A percentile compares a stretch with the other conserved stretches of the same genome.
Conservation (phyloP, 2,113 vertebrate genomes). For the Proteles cristata region DNA sequence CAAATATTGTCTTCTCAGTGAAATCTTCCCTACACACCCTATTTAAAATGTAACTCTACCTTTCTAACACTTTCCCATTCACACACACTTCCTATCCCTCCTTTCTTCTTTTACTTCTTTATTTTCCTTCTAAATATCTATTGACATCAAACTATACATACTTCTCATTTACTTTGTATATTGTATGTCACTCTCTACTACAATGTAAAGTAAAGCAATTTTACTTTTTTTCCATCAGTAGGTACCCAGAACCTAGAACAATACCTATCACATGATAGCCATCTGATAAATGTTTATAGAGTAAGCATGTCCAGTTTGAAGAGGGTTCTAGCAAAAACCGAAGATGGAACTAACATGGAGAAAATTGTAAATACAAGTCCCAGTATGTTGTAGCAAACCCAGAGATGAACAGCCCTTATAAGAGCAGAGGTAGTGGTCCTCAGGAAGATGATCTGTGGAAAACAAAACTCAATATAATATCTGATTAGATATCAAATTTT, state of each 20-base stretch:
- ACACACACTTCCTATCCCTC: background rate
- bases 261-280: background rate
- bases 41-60: background rate
- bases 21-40: background rate
- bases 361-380: background rate
- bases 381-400: background rate
- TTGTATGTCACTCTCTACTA: background rate
- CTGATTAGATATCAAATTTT: background rate
- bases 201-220: background rate
- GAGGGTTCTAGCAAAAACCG: background rate
- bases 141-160: background rate
- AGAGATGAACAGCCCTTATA: background rate
- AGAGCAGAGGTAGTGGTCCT: background rate
- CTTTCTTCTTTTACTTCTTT: background rate
- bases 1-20: background rate
- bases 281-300: background rate
- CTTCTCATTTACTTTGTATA: background rate
- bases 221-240: background rate
- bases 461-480: background rate
- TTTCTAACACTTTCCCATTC: background rate
- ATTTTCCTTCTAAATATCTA: conserved; percentile 22
- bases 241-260: background rate
- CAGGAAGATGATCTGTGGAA: background rate
- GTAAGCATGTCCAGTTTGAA: background rate
- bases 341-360: background rate